Evolutionary conservation across 92 coral and sea anemone species (phyloP), one percentile per base, ranked within the genome.

Genomic region (Palythoa grandis): DNA sequence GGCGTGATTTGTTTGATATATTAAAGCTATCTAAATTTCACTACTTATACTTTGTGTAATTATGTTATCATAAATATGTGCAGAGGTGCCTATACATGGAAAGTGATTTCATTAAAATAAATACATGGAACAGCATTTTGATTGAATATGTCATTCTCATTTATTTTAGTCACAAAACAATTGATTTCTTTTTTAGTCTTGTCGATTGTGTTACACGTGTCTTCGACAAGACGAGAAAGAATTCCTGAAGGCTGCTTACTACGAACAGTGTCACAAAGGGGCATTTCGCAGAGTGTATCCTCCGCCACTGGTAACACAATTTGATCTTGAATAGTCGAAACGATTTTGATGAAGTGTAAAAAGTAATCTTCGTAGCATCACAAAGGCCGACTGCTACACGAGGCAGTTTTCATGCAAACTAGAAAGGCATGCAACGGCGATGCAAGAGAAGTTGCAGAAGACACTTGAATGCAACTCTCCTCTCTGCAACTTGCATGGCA

Each of bases 261-360:
- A 88, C 74, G 99, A 96, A 78, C 99, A 96, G 71, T 50, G 82
- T 43, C 91, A 95, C 80, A 87, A 92, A 79, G 95, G 98, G 53
- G 91, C 78, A 8, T 96, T 86, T 87, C 96, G 95, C 60, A 86
- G 99, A 24, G 89, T 96, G 0, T 93, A 87, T 82, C 99, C 99
- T 38, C 94, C 94, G 16, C 91, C 93, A 35, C 69, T 92, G 99
- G 99, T 96, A 90, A 91, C 52, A 8, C 11, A 17, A 48, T 29
- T 29, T 5, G 1, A 15, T 15, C 19, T 24, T 20, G 40, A 12
- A 25, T 16, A 13, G 6, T 11, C n/a, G 7, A 58, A 58, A 58
- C 29, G 15, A 38, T 53, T 43, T 67, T 11, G 14, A 35, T 72
- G 9, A 3, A 1, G 22, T 57, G 35, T 20, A 29, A 83, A 54